phyloP scores from a whole-genome alignment of 2,797 vertebrate genomes.

The Sebastes baramenuke region DNA sequence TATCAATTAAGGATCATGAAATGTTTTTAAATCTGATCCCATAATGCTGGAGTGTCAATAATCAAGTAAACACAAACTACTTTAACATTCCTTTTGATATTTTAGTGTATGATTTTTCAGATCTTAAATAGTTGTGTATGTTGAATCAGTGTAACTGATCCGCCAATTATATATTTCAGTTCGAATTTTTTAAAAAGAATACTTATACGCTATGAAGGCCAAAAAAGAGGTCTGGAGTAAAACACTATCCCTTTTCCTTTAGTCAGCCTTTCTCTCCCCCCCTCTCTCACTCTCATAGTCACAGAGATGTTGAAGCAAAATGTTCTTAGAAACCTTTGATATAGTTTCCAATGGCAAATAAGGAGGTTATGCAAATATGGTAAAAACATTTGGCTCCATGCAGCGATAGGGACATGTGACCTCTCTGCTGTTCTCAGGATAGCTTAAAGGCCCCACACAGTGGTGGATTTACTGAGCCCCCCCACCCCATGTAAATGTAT shows the following conservation, averaged over 20 bases:
- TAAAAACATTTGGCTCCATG: constrained; percentile 17
- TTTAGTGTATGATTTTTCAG: neutral
- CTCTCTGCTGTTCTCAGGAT: constrained; percentile 22
- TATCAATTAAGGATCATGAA: neutral
- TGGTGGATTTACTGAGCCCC: neutral
- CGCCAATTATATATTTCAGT: neutral
- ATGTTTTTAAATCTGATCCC: neutral
- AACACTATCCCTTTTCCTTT: neutral
- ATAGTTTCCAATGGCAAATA: constrained; percentile 46
- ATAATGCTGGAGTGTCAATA: neutral
- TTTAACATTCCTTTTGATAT: constrained; percentile 5
- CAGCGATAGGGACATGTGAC: constrained; percentile 34
- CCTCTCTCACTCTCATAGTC: constrained; percentile 1
- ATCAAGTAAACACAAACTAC: constrained; percentile 3
- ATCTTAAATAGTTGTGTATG: neutral
- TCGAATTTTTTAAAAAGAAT: neutral
- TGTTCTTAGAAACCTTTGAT: constrained; percentile 61
- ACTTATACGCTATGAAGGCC: neutral
- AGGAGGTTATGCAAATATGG: constrained; percentile 61
- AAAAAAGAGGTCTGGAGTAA: neutral
- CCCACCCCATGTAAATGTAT: constrained; percentile 4
- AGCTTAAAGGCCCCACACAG: constrained; percentile 28
- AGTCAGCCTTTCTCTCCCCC: neutral
- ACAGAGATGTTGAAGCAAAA: constrained; percentile 39
- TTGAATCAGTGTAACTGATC: constrained; percentile 10